Percentiles rank a stretch among this genome's conserved stretches.
phyloP scores from a whole-genome alignment of 2,888 invertebrate genomes.

The Anoplius nigerrimus region DNA sequence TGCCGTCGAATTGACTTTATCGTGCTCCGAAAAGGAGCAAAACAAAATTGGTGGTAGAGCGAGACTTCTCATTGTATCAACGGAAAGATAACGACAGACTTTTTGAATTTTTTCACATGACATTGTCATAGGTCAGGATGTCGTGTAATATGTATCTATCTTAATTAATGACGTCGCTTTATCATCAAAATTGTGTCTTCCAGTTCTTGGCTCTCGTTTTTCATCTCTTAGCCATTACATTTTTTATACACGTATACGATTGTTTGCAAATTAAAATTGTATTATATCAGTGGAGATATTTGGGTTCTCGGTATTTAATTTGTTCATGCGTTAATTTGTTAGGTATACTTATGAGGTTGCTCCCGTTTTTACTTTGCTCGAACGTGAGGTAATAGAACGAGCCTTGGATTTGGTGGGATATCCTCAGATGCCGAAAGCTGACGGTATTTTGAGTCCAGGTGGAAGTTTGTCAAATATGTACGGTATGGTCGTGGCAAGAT shows the following conservation, averaged over 20 bases:
- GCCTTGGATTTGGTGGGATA: conserved; percentile 80
- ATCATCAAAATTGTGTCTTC: too few relatives aligned
- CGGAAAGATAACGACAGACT: not conserved
- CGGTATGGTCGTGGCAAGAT: conserved; percentile 85
- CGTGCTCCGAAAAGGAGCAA: not conserved
- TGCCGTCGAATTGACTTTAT: not conserved
- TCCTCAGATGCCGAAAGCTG: conserved; percentile 77
- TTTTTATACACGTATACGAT: too few relatives aligned
- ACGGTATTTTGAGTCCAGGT: conserved; percentile 87
- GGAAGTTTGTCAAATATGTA: conserved; percentile 89
- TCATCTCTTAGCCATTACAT: too few relatives aligned
- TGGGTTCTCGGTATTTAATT: too few relatives aligned
- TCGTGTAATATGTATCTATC: too few relatives aligned
- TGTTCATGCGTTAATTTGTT: conserved; percentile 13
- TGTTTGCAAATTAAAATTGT: too few relatives aligned
- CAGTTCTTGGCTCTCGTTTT: too few relatives aligned
- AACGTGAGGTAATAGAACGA: conserved; percentile 80
- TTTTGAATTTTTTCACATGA: too few relatives aligned
- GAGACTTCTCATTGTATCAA: not conserved
- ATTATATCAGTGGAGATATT: too few relatives aligned
- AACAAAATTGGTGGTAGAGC: not conserved
- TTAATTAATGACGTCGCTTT: too few relatives aligned
- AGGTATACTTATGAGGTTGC: conserved; percentile 90
- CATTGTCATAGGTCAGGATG: too few relatives aligned
- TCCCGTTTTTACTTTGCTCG: conserved; percentile 86